Base-by-base conservation (phyloP, 2,888 invertebrate species). In the Caprella mutica region DNA sequence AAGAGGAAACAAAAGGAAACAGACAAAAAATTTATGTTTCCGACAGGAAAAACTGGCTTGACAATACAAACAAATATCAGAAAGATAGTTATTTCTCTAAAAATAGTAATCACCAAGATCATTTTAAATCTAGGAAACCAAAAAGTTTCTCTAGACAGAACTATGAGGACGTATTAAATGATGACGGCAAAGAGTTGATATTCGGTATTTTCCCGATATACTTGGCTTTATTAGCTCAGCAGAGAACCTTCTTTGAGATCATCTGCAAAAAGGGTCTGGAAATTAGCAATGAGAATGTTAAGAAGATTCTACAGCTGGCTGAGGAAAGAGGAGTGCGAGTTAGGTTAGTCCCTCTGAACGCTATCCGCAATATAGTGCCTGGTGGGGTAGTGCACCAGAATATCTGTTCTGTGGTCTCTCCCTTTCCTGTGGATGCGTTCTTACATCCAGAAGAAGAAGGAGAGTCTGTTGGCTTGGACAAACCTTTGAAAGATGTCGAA, bases 361-460 rank as follows among this genome's bases (percentile, higher is more conserved):
- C 30, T 48, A 21, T 48, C 29, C 29, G 30, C 19, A 5, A 21
- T 4, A 21, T 29, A 19, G 19, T 48, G 8, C 29, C 9, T 9
- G 30, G 30, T 19, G 48, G 48, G 26, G 24, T 30, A 17, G 48
- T 48, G n/a, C 48, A 48, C 30, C 48, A 48, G 24, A 30, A 30
- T n/a, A 30, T 48, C 24, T 48, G 21, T 29, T 48, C 29, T 21
- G 29, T n/a, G 17, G 1, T 24, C 1, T 19, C 29, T 3, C 23
- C 8, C 27, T 29, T 48, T 17, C 48, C 48, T 29, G 3, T 48
- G 19, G 48, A 48, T n/a, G 48, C 19, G 1, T 48, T 48, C 6
- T n/a, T n/a, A n/a, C n/a, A n/a, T n/a, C n/a, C n/a, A n/a, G n/a
- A n/a, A n/a, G n/a, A n/a, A n/a, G n/a, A n/a, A n/a, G n/a, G n/a